Base-by-base conservation (phyloP, 2,888 invertebrate genomes). In the Calameuta idolon region DNA sequence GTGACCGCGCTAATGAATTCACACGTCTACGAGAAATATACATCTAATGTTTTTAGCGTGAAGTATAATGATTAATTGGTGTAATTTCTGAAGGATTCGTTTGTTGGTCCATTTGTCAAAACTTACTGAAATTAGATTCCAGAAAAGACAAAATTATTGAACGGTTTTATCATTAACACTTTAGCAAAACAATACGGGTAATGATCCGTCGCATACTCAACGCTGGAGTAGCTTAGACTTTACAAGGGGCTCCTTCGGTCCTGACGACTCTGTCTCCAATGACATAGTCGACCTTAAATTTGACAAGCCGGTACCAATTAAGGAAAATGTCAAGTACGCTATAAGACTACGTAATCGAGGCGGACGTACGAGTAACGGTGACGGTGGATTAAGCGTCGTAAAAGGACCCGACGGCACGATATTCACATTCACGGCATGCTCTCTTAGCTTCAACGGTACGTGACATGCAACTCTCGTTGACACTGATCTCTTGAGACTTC, bases 341-440 rank as follows among this genome's bases (percentile, higher is more conserved):
- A 92, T 98, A 35, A 94, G 98, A 15, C 92, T 98, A 73, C 94
- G 97, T 87, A 98, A 98, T 89, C 96, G 97, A 87, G 98, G 98
- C 11, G 97, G 97, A 4, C 94, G 98, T 81, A 99, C 99, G 1
- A 96, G 96, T 81, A 98, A 98, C 89, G 99, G 99, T 1, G 99
- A 99, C 92, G 96, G 97, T 35, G 99, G 99, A 0, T 92, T 98
- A 81, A 95, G 95, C 40, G 95, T 96, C 4, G 96, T 99, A 12
- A 96, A 97, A 87, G 98, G 98, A 11, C 97, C 97, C 0, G 98
- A 99, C 92, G 98, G 98, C 74, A 97, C 97, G 11, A 95, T 95
- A 1, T 98, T 99, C 91, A 95, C 96, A 74, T 99, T 97, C 91
- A 95, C 96, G 37, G 96, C 98, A 1, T 98, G 98, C 91, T 97